Evolutionary conservation across 2,113 vertebrate species (phyloP).

Genomic region (Panurus biarmicus): DNA sequence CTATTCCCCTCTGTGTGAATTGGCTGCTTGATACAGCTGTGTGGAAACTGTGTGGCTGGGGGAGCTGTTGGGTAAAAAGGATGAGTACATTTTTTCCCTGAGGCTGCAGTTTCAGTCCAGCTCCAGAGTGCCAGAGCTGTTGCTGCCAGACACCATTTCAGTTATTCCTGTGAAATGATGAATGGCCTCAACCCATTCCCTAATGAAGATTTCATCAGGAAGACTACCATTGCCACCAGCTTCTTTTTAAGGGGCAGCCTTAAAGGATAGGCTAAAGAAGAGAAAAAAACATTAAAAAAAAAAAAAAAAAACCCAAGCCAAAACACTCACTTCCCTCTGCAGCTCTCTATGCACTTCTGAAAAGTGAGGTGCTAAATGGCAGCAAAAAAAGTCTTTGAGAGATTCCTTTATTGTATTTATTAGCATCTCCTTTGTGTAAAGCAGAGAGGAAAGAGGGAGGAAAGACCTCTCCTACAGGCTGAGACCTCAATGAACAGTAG

Average conservation of each 20-base stretch:
- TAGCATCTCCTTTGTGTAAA: neutral
- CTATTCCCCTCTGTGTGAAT: neutral
- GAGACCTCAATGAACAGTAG: neutral
- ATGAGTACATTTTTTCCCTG: conserved; percentile 33
- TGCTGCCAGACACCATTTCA: conserved; percentile 20
- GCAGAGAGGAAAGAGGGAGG: neutral
- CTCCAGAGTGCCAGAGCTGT: neutral
- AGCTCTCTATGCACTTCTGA: neutral
- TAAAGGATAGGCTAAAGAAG: neutral
- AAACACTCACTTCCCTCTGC: neutral
- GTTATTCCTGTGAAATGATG: neutral
- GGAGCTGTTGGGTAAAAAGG: conserved; percentile 5
- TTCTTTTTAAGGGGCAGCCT: neutral
- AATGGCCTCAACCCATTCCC: conserved; percentile 2
- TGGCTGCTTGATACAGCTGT: neutral
- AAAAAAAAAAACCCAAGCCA: neutral
- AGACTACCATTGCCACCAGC: neutral
- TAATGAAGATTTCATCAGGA: conserved; percentile 25
- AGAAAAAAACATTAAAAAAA: neutral
- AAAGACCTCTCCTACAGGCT: neutral
- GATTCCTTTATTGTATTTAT: neutral
- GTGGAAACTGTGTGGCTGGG: neutral
- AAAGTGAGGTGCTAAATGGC: neutral
- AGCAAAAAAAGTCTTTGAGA: neutral
- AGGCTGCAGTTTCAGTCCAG: conserved; percentile 17